Evolutionary conservation across 2,113 vertebrate genomes (phyloP).

Genomic region (Egretta garzetta): DNA sequence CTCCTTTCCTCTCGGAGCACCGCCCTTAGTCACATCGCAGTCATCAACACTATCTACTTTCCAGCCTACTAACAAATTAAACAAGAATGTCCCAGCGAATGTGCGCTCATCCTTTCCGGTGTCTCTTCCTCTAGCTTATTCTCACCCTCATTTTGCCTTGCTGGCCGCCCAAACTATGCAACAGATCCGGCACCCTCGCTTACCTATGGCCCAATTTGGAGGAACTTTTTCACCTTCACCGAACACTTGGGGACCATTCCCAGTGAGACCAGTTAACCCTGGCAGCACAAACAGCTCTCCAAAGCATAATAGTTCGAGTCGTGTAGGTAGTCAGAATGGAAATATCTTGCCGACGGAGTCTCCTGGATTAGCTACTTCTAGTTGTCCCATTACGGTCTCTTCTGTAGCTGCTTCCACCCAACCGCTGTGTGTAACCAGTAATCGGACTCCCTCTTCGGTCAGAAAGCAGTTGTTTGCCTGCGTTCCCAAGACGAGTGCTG

Average conservation of each 20-base stretch:
- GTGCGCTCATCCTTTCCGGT: constrained; percentile 93
- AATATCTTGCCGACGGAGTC: constrained; percentile 74
- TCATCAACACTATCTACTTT: constrained; percentile 86
- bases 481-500: constrained; percentile 83
- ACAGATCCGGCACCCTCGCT: constrained; percentile 96
- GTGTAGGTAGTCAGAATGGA: constrained; percentile 75
- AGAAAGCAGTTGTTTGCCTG: constrained; percentile 93
- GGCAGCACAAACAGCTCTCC: constrained; percentile 94
- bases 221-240: constrained; percentile 94
- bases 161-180: constrained; percentile 98
- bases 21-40: constrained; percentile 86
- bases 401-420: constrained; percentile 77
- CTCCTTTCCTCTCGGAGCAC: constrained; percentile 87
- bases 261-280: constrained; percentile 95
- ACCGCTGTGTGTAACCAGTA: constrained; percentile 74
- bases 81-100: constrained; percentile 89
- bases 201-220: constrained; percentile 97
- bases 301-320: constrained; percentile 87
- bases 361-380: constrained; percentile 71
- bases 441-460: constrained; percentile 89
- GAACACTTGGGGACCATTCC: constrained; percentile 98
- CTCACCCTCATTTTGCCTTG: constrained; percentile 95
- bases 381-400: constrained; percentile 76
- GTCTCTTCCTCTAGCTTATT: constrained; percentile 92
- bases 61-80: constrained; percentile 87